These are phyloP conservation scores for Chironomus striatipennis DNA, from an alignment of 1,140 invertebrate species.

Conservation along the genomic window DNA sequence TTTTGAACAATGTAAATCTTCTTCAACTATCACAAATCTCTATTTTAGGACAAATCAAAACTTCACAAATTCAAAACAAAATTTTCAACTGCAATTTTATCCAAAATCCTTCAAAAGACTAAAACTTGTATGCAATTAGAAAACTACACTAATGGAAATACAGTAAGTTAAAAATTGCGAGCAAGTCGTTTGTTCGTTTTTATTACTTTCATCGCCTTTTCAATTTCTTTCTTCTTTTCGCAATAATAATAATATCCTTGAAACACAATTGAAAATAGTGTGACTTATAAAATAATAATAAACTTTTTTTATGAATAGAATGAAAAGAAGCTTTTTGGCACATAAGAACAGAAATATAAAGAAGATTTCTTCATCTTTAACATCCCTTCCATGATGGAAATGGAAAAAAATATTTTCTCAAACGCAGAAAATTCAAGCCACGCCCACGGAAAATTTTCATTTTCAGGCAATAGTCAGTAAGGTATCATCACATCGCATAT, in stretches of 20 bases:
- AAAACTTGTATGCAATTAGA: too few species aligned
- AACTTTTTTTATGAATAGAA: constrained; percentile 5
- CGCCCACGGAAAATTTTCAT: background rate
- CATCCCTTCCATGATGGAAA: constrained; percentile 10
- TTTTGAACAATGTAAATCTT: too few species aligned
- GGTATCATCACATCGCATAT: constrained; percentile 17
- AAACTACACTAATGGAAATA: too few species aligned
- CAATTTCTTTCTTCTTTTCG: background rate
- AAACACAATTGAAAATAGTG: constrained; percentile 2
- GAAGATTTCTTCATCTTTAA: background rate
- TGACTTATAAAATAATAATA: constrained; percentile 8
- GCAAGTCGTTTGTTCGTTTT: background rate
- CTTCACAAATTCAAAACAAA: too few species aligned
- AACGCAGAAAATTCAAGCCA: background rate
- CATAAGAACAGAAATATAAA: background rate
- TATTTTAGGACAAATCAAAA: too few species aligned
- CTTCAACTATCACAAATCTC: too few species aligned
- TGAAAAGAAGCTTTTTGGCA: background rate
- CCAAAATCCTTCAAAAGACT: too few species aligned
- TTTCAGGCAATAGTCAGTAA: background rate
- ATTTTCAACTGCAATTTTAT: too few species aligned
- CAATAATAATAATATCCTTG: background rate
- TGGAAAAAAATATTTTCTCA: background rate
- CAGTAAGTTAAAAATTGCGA: too few species aligned
- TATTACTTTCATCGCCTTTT: background rate